Base-by-base conservation (phyloP, 2,797 vertebrate genomes). In the Acestrorhynchus altus region DNA sequence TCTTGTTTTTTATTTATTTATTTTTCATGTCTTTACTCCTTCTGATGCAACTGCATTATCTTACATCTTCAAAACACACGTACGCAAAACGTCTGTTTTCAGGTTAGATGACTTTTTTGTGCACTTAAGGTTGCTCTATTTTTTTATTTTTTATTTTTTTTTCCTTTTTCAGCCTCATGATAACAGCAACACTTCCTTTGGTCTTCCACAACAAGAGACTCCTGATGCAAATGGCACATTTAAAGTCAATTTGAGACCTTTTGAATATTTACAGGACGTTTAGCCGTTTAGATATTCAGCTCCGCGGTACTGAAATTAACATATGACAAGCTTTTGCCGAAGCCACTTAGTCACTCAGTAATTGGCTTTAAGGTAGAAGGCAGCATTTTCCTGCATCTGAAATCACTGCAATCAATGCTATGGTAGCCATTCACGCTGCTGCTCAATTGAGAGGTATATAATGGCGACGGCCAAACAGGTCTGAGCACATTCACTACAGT, bases 201-300 rank as follows among this genome's bases (percentile, higher is more conserved):
- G 26, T 60, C 28, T 2, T 60, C 15, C 24, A 60, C 57, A 60
- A 35, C 15, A 35, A 35, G 28, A 57, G 54, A 57, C 54, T 60
- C 15, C 26, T 8, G 57, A 35, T 60, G 57, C 57, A 60, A 60
- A 60, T 60, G 57, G 4, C 57, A 60, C 57, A 60, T 60, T 35
- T 60, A 60, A 60, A 60, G 35, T 60, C 57, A 60, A 60, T 24
- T 57, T 28, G 22, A 57, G 54, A 57, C 57, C 57, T 35, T 35
- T n/a, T 59, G 57, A 31, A 59, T 59, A 59, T 59, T 59, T 59
- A 59, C 57, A 59, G 26, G 57, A 60, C 16, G 13, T n/a, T 60
- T 60, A 35, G 57, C 12, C 28, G 8, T n/a, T 35, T 60, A 15
- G 26, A 31, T 59, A 59, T 59, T 59, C 57, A 59, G 57, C 15